These are phyloP conservation scores for Paragorgia papillata DNA, from an alignment of 92 coral and sea anemone genomes.

Conservation along the genomic window DNA sequence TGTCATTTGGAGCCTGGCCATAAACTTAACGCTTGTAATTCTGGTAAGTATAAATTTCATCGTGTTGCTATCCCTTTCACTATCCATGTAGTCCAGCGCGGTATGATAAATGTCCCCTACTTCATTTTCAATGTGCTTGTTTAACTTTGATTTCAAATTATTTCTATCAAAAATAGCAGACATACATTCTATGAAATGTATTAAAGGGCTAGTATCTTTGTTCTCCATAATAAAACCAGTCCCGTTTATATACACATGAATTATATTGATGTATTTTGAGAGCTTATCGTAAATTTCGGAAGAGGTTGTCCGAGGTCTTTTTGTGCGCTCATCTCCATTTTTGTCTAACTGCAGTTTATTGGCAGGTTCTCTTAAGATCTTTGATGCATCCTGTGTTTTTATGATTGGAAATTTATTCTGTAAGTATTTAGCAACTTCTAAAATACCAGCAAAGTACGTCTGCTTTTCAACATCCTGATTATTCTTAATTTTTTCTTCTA, in stretches of 20 bases:
- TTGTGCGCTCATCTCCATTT: background rate
- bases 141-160: constrained; percentile 28
- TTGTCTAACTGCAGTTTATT: background rate
- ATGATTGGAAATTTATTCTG: too few species aligned
- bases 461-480: too few species aligned
- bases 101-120: constrained; percentile 21
- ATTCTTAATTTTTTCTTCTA: too few species aligned
- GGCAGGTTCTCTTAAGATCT: too few species aligned
- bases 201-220: constrained; percentile 34
- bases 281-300: constrained; percentile 10
- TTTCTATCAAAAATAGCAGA: background rate
- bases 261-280: constrained; percentile 28
- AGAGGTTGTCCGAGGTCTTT: too few species aligned
- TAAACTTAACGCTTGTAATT: too few species aligned
- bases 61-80: constrained; percentile 49
- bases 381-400: too few species aligned
- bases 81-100: constrained; percentile 42
- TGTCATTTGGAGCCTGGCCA: constrained; percentile 46
- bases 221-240: constrained; percentile 42
- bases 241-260: constrained; percentile 45
- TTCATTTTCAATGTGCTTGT: constrained; percentile 43
- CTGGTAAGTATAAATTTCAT: constrained; percentile 47
- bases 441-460: too few species aligned
- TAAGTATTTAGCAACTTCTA: too few species aligned
- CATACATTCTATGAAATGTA: constrained; percentile 28